These are phyloP conservation scores for Dynastes tityus DNA, from an alignment of 2,888 invertebrate genomes.

Conservation along the genomic window DNA sequence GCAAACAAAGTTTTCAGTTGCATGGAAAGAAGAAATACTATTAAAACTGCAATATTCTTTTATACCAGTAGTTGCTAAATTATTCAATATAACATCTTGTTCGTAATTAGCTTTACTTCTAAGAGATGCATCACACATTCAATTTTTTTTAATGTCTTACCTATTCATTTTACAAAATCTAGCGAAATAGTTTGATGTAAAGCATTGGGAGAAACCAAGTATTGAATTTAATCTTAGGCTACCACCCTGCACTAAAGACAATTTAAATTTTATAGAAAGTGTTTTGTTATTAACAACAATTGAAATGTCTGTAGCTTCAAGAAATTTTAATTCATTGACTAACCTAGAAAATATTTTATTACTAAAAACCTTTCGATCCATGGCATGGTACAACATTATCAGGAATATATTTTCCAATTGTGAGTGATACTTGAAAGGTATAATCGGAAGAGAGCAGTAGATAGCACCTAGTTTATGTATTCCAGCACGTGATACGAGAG, in stretches of 20 bases:
- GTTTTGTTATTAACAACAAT: not conserved
- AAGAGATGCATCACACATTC: too few species aligned
- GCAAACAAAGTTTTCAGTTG: too few species aligned
- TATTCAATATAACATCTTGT: too few species aligned
- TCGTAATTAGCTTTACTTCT: too few species aligned
- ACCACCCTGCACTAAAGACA: not conserved
- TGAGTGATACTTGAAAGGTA: not conserved
- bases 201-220: constrained; percentile 3
- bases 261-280: not conserved
- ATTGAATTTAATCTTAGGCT: constrained; percentile 6
- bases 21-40: too few species aligned
- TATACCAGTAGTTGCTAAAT: too few species aligned
- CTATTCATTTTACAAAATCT: constrained; percentile 4
- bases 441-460: not conserved
- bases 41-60: too few species aligned
- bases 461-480: not conserved
- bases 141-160: too few species aligned
- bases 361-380: constrained; percentile 4
- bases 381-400: not conserved
- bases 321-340: not conserved
- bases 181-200: constrained; percentile 3
- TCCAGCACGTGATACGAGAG: too few species aligned
- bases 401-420: constrained; percentile 22
- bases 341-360: not conserved
- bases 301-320: constrained; percentile 8